Evolutionary conservation across 2,888 invertebrate genomes (phyloP).

Genomic region (Tuberolachnus salignus): DNA sequence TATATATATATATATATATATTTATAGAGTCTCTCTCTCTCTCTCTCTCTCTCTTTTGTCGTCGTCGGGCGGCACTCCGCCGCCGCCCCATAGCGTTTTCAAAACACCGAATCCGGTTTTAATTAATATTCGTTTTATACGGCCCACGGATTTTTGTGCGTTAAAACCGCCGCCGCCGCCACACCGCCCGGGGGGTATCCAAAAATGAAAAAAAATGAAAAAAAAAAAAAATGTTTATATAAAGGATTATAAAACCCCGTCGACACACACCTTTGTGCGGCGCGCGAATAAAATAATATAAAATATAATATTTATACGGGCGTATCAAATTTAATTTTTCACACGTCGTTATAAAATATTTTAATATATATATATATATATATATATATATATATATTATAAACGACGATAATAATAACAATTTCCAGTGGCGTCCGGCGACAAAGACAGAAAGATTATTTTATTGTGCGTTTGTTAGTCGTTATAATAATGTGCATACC

Average conservation of each 20-base stretch:
- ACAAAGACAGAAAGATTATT: too few relatives aligned
- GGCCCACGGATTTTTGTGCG: constrained; percentile 50
- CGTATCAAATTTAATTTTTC: constrained; percentile 38
- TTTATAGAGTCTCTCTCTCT: constrained; percentile 27
- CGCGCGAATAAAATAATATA: not conserved
- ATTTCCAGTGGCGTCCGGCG: too few relatives aligned
- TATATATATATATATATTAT: too few relatives aligned
- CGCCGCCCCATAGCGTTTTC: constrained; percentile 47
- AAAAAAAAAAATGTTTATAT: constrained; percentile 26
- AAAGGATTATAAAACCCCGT: constrained; percentile 27
- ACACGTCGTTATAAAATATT: constrained; percentile 8
- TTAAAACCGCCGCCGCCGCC: constrained; percentile 2
- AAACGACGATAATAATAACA: too few relatives aligned
- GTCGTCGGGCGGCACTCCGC: not conserved
- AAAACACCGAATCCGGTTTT: constrained; percentile 54
- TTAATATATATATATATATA: not conserved
- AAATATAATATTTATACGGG: too few relatives aligned
- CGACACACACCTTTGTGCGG: constrained; percentile 21
- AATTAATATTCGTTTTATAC: constrained; percentile 56
- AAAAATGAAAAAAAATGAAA: too few relatives aligned
- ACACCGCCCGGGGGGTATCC: too few relatives aligned
- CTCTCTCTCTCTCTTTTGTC: constrained; percentile 41
- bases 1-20: not conserved
- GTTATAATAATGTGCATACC: too few relatives aligned
- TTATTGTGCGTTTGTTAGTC: too few relatives aligned